Conservation (phyloP, 2,797 vertebrate species). For the Kryptopterus vitreolus region DNA sequence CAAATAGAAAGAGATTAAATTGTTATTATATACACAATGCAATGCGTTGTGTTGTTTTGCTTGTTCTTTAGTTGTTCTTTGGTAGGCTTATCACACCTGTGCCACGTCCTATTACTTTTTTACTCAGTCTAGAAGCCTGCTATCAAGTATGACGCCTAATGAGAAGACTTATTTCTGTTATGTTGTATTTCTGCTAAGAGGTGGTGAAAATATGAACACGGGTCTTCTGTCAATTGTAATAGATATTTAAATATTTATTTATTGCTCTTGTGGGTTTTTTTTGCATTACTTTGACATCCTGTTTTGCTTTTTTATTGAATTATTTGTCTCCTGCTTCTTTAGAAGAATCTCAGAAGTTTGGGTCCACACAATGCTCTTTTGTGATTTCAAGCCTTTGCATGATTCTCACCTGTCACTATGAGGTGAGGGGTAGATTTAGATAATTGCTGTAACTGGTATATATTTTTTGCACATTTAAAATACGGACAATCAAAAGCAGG, state of each 20-base stretch:
- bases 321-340: background rate
- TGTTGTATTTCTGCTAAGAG: too few species aligned
- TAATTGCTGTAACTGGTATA: background rate
- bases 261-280: background rate
- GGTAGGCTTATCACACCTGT: background rate
- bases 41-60: too few species aligned
- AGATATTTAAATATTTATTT: too few species aligned
- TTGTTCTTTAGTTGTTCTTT: too few species aligned
- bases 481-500: background rate
- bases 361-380: background rate
- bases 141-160: too few species aligned
- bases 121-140: too few species aligned
- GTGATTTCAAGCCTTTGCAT: background rate
- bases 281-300: background rate
- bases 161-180: too few species aligned
- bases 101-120: background rate
- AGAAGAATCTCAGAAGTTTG: background rate
- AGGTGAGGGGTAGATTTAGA: background rate
- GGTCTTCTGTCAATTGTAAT: too few species aligned
- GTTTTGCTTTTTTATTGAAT: background rate
- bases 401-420: background rate
- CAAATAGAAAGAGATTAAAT: too few species aligned
- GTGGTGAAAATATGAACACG: too few species aligned
- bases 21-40: too few species aligned
- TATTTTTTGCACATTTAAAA: background rate